Evolutionary conservation across 1,140 invertebrate species (phyloP).

Genomic region (Euglossa dilemma): DNA sequence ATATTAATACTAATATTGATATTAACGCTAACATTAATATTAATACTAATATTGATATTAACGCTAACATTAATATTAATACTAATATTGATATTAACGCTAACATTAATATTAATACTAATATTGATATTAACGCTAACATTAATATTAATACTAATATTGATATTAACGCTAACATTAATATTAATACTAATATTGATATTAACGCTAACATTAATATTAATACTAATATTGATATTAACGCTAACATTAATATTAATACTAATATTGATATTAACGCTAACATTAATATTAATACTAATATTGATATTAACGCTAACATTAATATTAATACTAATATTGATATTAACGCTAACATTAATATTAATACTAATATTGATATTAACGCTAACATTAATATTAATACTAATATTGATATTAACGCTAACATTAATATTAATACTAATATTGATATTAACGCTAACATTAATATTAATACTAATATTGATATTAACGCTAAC

Average conservation of each 20-base stretch:
- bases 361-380: no score
- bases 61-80: background rate
- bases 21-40: background rate
- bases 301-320: background rate
- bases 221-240: no score
- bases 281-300: background rate
- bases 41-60: no score
- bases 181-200: no score
- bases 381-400: background rate
- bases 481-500: background rate
- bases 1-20: no score
- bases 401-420: no score
- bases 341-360: background rate
- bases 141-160: background rate
- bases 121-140: background rate
- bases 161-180: background rate
- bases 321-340: background rate
- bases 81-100: background rate
- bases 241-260: background rate
- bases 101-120: background rate
- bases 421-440: background rate
- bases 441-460: background rate
- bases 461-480: background rate
- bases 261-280: background rate
- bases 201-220: background rate